Evolutionary conservation across 2,113 vertebrate genomes (phyloP).

Genomic region (mouse (Mus musculus)): GRCm39 chrX:158636501-158637000

Average conservation of each 20-base stretch:
- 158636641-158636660: neutral
- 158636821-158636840: slow-evolving; percentile 8
- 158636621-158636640: neutral
- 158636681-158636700: slow-evolving; percentile 53
- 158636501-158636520: neutral
- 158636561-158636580: neutral
- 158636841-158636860: neutral
- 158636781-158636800: slow-evolving; percentile 31
- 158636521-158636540: neutral
- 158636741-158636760: slow-evolving; percentile 15
- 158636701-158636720: slow-evolving; percentile 6
- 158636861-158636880: neutral
- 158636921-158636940: neutral
- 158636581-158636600: neutral
- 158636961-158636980: slow-evolving; percentile 28
- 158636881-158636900: neutral
- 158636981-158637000: neutral
- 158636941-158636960: slow-evolving; percentile 51
- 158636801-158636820: slow-evolving; percentile 39
- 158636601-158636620: neutral
- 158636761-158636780: slow-evolving; percentile 59
- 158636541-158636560: neutral
- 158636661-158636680: neutral
- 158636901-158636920: neutral
- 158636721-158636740: slow-evolving; percentile 61